Conservation (phyloP, 1,140 invertebrate genomes). For the Drosophila funebris region DNA sequence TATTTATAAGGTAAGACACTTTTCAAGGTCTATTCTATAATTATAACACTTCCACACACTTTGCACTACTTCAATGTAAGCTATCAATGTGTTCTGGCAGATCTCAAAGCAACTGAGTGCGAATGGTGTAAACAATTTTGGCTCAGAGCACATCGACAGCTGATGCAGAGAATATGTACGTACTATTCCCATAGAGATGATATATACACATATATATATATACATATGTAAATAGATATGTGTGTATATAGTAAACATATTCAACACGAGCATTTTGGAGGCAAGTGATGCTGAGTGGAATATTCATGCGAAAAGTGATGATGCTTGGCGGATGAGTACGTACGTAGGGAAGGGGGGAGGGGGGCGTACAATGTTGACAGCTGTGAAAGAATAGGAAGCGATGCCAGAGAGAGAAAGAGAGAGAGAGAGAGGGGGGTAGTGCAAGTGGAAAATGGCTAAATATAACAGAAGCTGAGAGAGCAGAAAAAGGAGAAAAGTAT, state of each 20-base stretch:
- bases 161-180: not conserved
- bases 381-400: slow-evolving; percentile 49
- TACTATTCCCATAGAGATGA: not conserved
- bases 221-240: not conserved
- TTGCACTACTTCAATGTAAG: not conserved
- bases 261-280: not conserved
- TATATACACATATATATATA: not conserved
- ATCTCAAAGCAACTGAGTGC: not conserved
- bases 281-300: not conserved
- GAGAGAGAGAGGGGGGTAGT: too few species aligned
- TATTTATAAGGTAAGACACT: too few species aligned
- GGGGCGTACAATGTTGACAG: slow-evolving; percentile 15
- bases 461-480: slow-evolving; percentile 55
- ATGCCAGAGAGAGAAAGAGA: slow-evolving; percentile 32
- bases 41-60: not conserved
- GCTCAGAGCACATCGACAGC: not conserved
- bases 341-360: not conserved
- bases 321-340: not conserved
- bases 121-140: not conserved
- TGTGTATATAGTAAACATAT: not conserved
- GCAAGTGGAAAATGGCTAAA: slow-evolving; percentile 51
- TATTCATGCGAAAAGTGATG: slow-evolving; percentile 9
- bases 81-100: too few species aligned
- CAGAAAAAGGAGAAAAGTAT: not conserved
- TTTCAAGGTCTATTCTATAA: not conserved